phyloP scores from a whole-genome alignment of 1,140 invertebrate genomes.

The Drosophila aff. region DNA sequence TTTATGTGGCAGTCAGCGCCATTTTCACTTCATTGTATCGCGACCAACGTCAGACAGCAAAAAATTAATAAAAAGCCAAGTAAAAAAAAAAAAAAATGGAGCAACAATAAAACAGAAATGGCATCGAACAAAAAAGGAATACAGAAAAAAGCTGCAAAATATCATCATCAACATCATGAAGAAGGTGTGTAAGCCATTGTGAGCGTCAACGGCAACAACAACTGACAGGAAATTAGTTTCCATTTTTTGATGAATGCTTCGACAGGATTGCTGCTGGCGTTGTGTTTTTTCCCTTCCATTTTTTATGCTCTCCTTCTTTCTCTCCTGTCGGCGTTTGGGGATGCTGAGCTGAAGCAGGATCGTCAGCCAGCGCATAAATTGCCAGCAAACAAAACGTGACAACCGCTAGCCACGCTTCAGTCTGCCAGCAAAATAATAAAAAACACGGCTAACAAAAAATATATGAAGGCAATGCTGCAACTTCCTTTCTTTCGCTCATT shows the following conservation, averaged over 20 bases:
- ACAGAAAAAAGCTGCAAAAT: conserved; percentile 41
- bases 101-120: conserved; percentile 79
- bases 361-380: conserved; percentile 76
- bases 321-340: conserved; percentile 45
- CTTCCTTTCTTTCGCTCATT: conserved; percentile 67
- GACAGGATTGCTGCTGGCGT: conserved; percentile 80
- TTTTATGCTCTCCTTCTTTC: conserved; percentile 8
- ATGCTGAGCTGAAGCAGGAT: conserved; percentile 39
- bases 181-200: conserved; percentile 77
- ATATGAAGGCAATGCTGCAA: conserved; percentile 61
- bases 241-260: conserved; percentile 85
- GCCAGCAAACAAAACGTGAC: conserved; percentile 75
- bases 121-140: conserved; percentile 45
- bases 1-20: conserved; percentile 80
- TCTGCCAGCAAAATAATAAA: conserved; percentile 43
- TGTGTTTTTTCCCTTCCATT: conserved; percentile 24
- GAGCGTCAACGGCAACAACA: conserved; percentile 74
- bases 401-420: conserved; percentile 80
- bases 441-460: conserved; percentile 39
- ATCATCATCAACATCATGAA: conserved; percentile 40
- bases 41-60: conserved; percentile 76
- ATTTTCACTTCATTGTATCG: conserved; percentile 82
- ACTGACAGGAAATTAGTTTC: conserved; percentile 85
- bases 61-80: conserved; percentile 80
- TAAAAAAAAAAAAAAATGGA: conserved; percentile 71